phyloP scores from a whole-genome alignment of 2,113 vertebrate species.

The Hippocampus zosterae region DNA sequence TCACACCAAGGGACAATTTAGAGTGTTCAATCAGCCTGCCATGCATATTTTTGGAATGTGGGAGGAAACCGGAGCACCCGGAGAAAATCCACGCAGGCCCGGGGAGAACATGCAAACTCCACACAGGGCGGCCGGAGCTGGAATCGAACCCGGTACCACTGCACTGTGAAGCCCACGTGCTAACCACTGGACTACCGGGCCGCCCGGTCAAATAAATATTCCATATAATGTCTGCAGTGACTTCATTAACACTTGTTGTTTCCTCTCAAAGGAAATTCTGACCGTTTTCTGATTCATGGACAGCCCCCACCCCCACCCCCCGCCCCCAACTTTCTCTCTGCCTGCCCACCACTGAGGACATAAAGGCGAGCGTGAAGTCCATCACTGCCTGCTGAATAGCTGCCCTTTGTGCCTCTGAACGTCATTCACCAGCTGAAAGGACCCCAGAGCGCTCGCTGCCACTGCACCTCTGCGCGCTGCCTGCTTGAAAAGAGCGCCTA shows the following conservation, averaged over 20 bases:
- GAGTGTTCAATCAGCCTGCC: no score
- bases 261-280: conserved; percentile 15
- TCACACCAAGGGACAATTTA: no score
- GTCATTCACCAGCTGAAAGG: conserved; percentile 68
- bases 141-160: no score
- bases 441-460: conserved; percentile 52
- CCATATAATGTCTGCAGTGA: neutral
- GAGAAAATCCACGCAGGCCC: no score
- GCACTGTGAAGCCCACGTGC: no score
- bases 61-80: no score
- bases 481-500: conserved; percentile 55
- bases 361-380: conserved; percentile 66
- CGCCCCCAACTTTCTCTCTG: conserved; percentile 21
- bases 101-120: no score
- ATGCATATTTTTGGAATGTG: no score
- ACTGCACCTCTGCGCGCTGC: conserved; percentile 57
- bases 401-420: conserved; percentile 67
- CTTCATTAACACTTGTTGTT: conserved; percentile 1
- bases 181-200: no score
- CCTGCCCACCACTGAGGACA: conserved; percentile 52
- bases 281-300: conserved; percentile 38
- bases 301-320: neutral
- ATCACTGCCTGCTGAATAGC: conserved; percentile 64
- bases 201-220: neutral
- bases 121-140: no score